Percentiles rank a stretch among this genome's conserved stretches.
Evolutionary conservation across 1,140 invertebrate species (phyloP).

Genomic region (Babylonia areolata): DNA sequence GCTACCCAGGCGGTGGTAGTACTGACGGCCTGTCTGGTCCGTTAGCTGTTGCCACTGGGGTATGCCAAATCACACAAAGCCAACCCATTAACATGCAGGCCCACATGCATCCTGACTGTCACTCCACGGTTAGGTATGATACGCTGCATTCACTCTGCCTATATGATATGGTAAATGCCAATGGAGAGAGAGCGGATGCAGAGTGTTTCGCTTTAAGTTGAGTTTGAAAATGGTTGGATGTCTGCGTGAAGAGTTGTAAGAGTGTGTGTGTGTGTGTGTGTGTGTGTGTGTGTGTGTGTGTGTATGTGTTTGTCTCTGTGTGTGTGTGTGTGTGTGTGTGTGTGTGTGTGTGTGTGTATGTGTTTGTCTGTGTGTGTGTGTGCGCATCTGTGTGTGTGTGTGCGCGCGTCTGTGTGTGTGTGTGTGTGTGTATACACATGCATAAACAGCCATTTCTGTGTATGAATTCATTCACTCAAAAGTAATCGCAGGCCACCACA

Average conservation of each 20-base stretch:
- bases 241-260: background rate
- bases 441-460: no score
- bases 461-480: no score
- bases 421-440: background rate
- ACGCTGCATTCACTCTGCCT: no score
- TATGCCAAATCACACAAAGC: background rate
- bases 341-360: background rate
- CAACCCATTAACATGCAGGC: background rate
- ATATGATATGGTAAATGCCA: no score
- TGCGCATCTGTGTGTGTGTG: background rate
- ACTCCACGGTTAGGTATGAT: background rate
- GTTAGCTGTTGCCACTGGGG: constrained; percentile 47
- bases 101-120: background rate
- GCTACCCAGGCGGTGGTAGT: constrained; percentile 51
- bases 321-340: background rate
- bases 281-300: background rate
- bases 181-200: no score
- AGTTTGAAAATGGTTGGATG: background rate
- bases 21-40: constrained; percentile 47
- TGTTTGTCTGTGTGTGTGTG: background rate
- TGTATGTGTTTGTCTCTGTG: background rate
- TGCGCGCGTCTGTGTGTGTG: background rate
- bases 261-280: background rate
- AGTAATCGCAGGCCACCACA: no score
- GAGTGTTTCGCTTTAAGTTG: background rate